Evolutionary conservation across 2,113 vertebrate species (phyloP), one percentile per base, ranked within the genome.

Genomic region (Pangasianodon hypophthalmus): DNA sequence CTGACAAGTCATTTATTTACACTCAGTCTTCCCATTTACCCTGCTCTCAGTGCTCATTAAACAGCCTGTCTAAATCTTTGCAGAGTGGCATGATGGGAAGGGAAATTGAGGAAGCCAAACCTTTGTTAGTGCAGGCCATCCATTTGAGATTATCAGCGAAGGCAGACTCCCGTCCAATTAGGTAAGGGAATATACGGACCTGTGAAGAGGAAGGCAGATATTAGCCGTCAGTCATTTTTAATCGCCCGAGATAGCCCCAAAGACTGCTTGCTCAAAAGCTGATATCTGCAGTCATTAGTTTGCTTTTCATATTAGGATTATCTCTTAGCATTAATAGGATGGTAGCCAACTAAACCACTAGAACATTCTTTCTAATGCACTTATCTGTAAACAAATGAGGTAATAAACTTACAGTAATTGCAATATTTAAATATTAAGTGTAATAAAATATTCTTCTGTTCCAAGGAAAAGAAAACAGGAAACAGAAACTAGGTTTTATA

Each of bases 101-200:
- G 58, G n/a, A 77, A 84, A 52, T 54, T 69, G 81, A 69, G 69
- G n/a, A 86, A 88, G 54, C 90, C 97, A 73, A 93, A 99, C 98
- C 98, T 98, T 99, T 99, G 95, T 99, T 99, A 91, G 98, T 98
- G 92, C 98, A 99, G 26, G 98, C 98, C 98, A 99, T 99, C 98
- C 98, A 99, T 95, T 99, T 99, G 86, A 99, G 96, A 92, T 99
- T 99, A 95, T 99, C 98, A 91, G 98, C 98, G 95, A 93, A 92
- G 84, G 93, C 83, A 92, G 93, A 97, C 95, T 99, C 98, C 90
- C 98, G 97, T 93, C 89, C 90, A 94, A 96, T 96, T 92, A 96
- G 93, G 94, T 96, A 96, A 29, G 96, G 96, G 93, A 96, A 96
- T 93, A 96, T 96, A 81, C 96, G 95, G 87, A 96, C 95, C 96